Base-by-base conservation (phyloP, 2,113 vertebrate genomes). In the Numida meleagris region DNA sequence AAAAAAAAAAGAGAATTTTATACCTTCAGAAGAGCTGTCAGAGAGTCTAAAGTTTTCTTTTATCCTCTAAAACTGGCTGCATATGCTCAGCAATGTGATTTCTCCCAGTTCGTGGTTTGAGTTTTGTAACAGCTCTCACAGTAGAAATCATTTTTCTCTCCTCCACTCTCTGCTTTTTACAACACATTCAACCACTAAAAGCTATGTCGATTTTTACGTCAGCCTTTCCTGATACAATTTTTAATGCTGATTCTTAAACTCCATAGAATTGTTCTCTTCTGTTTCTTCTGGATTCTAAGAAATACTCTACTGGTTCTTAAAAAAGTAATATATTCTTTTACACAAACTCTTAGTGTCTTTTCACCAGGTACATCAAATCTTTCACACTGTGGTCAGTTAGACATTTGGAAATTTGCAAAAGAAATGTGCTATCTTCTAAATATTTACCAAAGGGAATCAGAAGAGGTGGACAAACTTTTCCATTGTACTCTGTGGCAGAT, bases 61-160 rank as follows among this genome's bases (percentile, higher is more conserved):
- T 86, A 83, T 86, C 71, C 62, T 88, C 50, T 86, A 70, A 94
- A 93, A 89, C 38, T 55, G 23, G 72, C 67, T 90, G 50, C 46
- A 77, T 82, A 58, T 91, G 50, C 63, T 87, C 51, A 86, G 76
- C 76, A 68, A 63, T 9, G 42, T 96, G 90, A 86, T 76, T 91
- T 94, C 45, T 88, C 86, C 68, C 68, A 93, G 11, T 74, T 88
- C 72, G 63, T 59, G 34, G 65, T 90, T 43, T 93, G 90, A 93
- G 90, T 95, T 88, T 93, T 86, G 2, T 74, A 96, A 90, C 46
- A 91, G 65, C 50, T 70, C 82, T 90, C 66, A 72, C 59, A 86
- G 84, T 58, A 88, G 74, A 91, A 91, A 87, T 91, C 42, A 75
- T 2, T 79, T 95, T 95, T 94, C 31, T 78, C 70, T 82, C 57